Conservation (phyloP, 2,113 vertebrate species). For the Eulemur rufifrons region DNA sequence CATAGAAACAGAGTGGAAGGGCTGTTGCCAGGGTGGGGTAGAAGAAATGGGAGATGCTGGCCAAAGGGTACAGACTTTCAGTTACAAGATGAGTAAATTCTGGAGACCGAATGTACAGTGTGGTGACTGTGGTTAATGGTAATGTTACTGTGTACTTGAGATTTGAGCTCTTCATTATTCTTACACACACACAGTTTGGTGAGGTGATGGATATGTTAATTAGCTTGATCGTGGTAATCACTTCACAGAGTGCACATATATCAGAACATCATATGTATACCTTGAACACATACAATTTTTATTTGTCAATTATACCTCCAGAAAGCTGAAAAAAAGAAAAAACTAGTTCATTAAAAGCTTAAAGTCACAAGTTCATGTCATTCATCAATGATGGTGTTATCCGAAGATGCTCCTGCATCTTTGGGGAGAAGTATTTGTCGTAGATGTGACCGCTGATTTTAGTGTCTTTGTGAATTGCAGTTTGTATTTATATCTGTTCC, state of each 20-base stretch:
- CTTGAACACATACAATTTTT: not conserved
- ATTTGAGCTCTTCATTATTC: not conserved
- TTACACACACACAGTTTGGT: too few species aligned
- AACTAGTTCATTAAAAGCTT: not conserved
- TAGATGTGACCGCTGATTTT: not conserved
- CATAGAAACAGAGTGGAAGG: not conserved
- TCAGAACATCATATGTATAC: not conserved
- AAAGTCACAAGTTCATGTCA: not conserved
- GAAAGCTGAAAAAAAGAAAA: not conserved
- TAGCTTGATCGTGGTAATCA: not conserved
- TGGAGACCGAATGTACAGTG: not conserved
- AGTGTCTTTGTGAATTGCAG: not conserved
- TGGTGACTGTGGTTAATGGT: not conserved
- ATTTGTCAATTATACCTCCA: not conserved
- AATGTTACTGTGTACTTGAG: not conserved
- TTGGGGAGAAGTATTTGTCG: not conserved
- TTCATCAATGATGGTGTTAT: fast-evolving
- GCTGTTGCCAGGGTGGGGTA: too few species aligned
- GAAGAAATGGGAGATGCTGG: not conserved
- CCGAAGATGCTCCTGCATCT: not conserved
- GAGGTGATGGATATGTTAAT: not conserved
- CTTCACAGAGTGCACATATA: not conserved
- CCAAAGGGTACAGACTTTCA: not conserved
- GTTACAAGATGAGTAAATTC: not conserved
- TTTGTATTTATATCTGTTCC: not conserved